Conservation (phyloP, 2,888 invertebrate species). For the Polymixis lichenea region DNA sequence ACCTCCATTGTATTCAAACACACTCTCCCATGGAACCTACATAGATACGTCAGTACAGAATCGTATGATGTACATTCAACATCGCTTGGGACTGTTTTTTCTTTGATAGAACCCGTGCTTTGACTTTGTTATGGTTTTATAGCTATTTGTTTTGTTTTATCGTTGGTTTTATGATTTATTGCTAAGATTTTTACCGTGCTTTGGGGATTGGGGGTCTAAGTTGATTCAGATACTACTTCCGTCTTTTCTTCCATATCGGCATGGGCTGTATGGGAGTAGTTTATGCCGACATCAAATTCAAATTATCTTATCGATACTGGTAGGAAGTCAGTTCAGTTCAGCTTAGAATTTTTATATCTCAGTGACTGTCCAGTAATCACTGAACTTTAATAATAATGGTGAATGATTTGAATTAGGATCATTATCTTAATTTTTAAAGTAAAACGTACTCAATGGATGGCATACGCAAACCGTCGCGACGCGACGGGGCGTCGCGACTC, state of each 20-base stretch:
- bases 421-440: too few species aligned
- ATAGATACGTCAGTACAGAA: constrained; percentile 59
- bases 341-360: neutral
- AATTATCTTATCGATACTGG: too few species aligned
- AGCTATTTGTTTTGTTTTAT: constrained; percentile 57
- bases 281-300: neutral
- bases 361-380: neutral
- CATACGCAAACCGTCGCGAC: too few species aligned
- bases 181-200: constrained; percentile 30
- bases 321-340: too few species aligned
- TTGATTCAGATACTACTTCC: constrained; percentile 10
- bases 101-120: constrained; percentile 52
- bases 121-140: constrained; percentile 62
- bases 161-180: constrained; percentile 53
- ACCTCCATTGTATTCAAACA: constrained; percentile 73
- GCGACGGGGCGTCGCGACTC: too few species aligned
- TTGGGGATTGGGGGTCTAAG: constrained; percentile 31
- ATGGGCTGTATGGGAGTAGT: neutral
- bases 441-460: too few species aligned
- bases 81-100: constrained; percentile 55
- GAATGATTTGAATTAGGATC: too few species aligned
- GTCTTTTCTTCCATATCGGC: neutral
- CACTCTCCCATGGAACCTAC: constrained; percentile 64
- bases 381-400: neutral
- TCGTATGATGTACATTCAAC: constrained; percentile 64